Evolutionary conservation across 2,113 vertebrate genomes (phyloP), one percentile per base, ranked within the genome.

Genomic region (Tragelaphus strepsiceros): DNA sequence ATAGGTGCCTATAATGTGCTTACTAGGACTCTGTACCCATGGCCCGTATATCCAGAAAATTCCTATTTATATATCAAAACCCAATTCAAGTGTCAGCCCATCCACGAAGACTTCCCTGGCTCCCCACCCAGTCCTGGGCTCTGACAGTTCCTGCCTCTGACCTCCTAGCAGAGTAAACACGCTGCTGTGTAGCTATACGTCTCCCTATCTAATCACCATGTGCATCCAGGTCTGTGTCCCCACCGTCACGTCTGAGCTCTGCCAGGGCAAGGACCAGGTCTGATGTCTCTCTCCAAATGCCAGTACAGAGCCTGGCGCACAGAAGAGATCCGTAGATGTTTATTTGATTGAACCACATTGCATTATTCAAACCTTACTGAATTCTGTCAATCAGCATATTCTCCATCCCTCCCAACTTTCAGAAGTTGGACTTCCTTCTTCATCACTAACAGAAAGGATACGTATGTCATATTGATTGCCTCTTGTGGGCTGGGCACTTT

Each of bases 311-410:
- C 71, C 71, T 51, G 15, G 19, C 7, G 19, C 12, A 19, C 49
- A 89, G 56, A 61, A 21, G 46, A 94, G 84, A 87, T 19, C 43
- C 1, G 1, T 54, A 78, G 82, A 91, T 86, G 86, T 77, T 88
- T 56, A 64, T 89, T 95, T 95, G 81, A 97, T 62, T 54, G 91
- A 92, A 85, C 94, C 54, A 10, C 49, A 51, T 26, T 81, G 85
- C 94, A 88, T 91, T 71, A 89, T 88, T 97, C 97, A 94, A 13
- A 89, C 16, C 28, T 53, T 74, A 93, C 85, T 94, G 89, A 84
- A 83, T 96, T 88, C 84, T 56, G 54, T 89, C 97, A 64, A 54
- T 58, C 30, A 7, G 39, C 30, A 15, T 43, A 16, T 15, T 82
- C 64, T 39, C 77, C 15, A 19, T 56, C 82, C 88, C 92, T 74